Evolutionary conservation across 2,888 invertebrate genomes (phyloP).

Genomic region (Drosophila ustulata): DNA sequence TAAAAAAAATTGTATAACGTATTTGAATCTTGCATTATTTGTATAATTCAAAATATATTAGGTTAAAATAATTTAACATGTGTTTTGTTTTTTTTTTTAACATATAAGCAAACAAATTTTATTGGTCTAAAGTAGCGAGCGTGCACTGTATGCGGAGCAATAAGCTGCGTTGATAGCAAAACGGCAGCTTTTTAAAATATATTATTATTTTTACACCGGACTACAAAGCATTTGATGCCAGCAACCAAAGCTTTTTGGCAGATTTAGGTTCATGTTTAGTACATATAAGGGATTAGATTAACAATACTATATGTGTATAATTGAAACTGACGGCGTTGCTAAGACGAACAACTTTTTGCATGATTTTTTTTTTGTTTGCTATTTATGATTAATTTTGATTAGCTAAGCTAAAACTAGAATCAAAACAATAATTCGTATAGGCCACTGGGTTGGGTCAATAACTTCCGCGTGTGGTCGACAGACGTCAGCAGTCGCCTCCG

Average conservation of each 20-base stretch:
- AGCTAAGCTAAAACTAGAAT: conserved; percentile 41
- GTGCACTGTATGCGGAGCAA: conserved; percentile 1
- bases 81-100: no score
- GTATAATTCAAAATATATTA: no score
- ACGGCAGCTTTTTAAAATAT: neutral
- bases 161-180: conserved; percentile 19
- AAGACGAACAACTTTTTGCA: neutral
- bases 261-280: neutral
- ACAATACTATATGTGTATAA: neutral
- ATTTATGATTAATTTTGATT: conserved; percentile 44
- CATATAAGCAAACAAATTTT: no score
- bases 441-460: conserved; percentile 48
- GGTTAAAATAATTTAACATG: no score
- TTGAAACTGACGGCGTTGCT: neutral
- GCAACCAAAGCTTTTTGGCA: neutral
- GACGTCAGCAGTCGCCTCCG: conserved; percentile 39
- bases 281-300: neutral
- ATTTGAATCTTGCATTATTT: no score
- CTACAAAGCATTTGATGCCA: conserved; percentile 7
- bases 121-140: neutral
- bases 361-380: neutral
- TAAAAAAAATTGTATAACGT: no score
- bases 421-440: conserved; percentile 33
- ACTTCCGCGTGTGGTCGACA: conserved; percentile 44
- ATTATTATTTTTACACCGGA: conserved; percentile 22